Percentiles rank a stretch among this genome's conserved stretches.
Conservation (phyloP, 2,888 invertebrate genomes). For the Dicyrtoma fusca region DNA sequence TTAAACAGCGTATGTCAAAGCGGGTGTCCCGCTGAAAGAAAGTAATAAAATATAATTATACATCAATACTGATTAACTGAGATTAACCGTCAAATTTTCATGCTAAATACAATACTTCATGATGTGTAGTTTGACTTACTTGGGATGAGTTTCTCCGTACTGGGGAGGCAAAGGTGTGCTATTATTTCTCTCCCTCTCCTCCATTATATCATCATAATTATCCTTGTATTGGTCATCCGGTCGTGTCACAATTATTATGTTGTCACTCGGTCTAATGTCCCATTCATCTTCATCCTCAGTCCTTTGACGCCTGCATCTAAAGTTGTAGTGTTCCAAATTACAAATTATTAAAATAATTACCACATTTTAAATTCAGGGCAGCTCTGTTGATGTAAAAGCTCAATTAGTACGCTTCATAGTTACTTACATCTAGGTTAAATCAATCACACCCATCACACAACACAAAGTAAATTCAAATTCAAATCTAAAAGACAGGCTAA, state of each 20-base stretch:
- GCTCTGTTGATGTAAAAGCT: no score
- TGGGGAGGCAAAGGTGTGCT: conserved; percentile 55
- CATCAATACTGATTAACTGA: no score
- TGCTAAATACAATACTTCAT: no score
- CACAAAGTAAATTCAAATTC: no score
- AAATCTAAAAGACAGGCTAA: no score
- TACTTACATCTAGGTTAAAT: no score
- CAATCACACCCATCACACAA: no score
- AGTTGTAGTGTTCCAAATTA: no score
- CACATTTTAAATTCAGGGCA: background rate
- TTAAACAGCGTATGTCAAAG: conserved; percentile 55
- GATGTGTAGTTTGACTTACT: conserved; percentile 50
- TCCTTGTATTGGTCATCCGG: conserved; percentile 22
- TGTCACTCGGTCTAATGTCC: conserved; percentile 40
- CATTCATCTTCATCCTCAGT: conserved; percentile 40
- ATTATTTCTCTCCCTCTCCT: conserved; percentile 42
- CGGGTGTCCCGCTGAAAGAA: conserved; percentile 53
- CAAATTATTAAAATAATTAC: no score
- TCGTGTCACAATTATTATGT: conserved; percentile 44
- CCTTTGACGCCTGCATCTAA: conserved; percentile 42
- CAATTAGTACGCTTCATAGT: no score
- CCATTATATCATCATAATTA: conserved; percentile 24
- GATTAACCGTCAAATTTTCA: no score
- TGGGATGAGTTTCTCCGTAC: conserved; percentile 56
- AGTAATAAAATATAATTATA: no score